Conservation (phyloP, 1,140 invertebrate species). For the Conus betulinus region DNA sequence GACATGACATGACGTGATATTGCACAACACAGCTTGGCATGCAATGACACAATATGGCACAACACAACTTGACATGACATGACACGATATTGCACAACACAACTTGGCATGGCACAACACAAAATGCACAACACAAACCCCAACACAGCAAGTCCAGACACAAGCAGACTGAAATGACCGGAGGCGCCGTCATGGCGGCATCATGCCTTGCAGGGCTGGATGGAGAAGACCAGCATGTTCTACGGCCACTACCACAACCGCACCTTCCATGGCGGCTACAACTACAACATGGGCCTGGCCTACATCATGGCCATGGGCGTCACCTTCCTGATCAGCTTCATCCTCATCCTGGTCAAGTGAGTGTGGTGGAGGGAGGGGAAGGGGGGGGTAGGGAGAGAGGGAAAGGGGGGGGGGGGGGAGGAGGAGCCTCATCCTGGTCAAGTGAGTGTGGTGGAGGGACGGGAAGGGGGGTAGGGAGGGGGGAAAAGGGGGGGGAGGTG, state of each 20-base stretch:
- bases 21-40: too few species aligned
- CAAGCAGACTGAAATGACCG: too few species aligned
- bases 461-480: background rate
- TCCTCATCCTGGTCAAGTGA: slow-evolving; percentile 79
- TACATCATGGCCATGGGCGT: slow-evolving; percentile 83
- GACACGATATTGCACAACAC: too few species aligned
- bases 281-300: slow-evolving; percentile 83
- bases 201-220: slow-evolving; percentile 77
- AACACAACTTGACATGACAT: too few species aligned
- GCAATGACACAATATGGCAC: too few species aligned
- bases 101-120: too few species aligned
- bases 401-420: too few species aligned
- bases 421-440: background rate
- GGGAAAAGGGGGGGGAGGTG: too few species aligned
- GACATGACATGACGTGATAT: too few species aligned
- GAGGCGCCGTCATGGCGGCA: too few species aligned
- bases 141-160: too few species aligned
- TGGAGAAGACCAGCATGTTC: slow-evolving; percentile 87
- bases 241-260: slow-evolving; percentile 83
- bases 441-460: background rate
- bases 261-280: slow-evolving; percentile 77
- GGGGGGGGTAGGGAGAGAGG: background rate
- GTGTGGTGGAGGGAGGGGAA: slow-evolving; percentile 17
- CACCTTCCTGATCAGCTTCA: slow-evolving; percentile 81
- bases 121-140: too few species aligned